A percentile compares a stretch with the other conserved stretches of the same genome.
Conservation (phyloP, 1,140 invertebrate genomes). For the Panagrolaimus sp. region DNA sequence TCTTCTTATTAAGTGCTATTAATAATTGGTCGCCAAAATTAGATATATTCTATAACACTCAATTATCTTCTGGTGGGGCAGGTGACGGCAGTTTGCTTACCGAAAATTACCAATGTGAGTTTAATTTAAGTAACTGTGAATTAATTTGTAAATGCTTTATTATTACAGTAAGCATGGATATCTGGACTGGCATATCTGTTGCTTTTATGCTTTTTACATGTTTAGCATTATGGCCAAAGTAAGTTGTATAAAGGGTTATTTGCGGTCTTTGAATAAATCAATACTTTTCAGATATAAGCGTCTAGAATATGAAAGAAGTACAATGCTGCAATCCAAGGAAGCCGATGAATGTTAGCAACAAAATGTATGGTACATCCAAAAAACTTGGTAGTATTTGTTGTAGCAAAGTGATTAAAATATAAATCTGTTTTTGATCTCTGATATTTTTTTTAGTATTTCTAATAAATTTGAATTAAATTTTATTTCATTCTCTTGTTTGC, state of each 20-base stretch:
- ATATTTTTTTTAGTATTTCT: too few relatives aligned
- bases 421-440: too few relatives aligned
- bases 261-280: too few relatives aligned
- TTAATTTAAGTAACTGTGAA: neutral
- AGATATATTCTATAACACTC: conserved; percentile 8
- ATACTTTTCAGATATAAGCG: conserved; percentile 17
- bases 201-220: conserved; percentile 37
- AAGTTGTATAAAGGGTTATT: too few relatives aligned
- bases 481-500: too few relatives aligned
- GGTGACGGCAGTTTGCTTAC: neutral
- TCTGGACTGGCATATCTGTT: conserved; percentile 42
- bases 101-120: conserved; percentile 40
- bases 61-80: neutral
- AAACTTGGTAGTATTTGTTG: too few relatives aligned
- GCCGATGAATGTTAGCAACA: neutral
- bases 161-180: conserved; percentile 37
- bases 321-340: neutral
- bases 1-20: conserved; percentile 7
- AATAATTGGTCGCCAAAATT: neutral
- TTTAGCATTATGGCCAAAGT: conserved; percentile 41
- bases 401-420: too few relatives aligned
- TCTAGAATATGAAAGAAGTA: conserved; percentile 5
- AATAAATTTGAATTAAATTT: too few relatives aligned
- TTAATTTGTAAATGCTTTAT: neutral
- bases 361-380: too few relatives aligned